Evolutionary conservation across 2,888 invertebrate genomes (phyloP), one percentile per base, ranked within the genome.

Genomic region (Athalia rosae): DNA sequence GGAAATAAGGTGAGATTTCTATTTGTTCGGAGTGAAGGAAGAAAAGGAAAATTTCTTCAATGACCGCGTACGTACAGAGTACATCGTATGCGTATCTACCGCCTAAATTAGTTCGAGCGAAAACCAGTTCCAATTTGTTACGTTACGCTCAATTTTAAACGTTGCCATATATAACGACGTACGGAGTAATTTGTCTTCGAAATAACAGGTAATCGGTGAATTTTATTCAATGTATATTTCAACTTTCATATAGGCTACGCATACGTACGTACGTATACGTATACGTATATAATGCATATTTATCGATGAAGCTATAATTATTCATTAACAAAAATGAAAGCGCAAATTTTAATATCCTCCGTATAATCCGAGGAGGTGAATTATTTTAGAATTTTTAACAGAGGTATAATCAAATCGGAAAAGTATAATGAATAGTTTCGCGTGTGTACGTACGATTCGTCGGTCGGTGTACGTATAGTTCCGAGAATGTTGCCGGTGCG

Each of bases 1-100:
- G 56, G 95, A 95, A 84, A 93, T 94, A 45, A 87, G 87, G 87
- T 88, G 43, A 71, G 53, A 50, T n/a, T 59, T n/a, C 59, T 4
- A 59, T 59, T 59, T 1, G 59, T 6, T 13, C 59, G 5, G 3
- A 59, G n/a, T 59, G 3, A 59, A 59, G 59, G 43, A 13, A 7
- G 13, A 47, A 4, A 48, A 47, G 2, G 0, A 8, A 28, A 53
- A 50, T 15, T 48, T 53, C 41, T 11, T 50, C 7, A 11, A 11
- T 8, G 1, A 3, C 7, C 9, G 7, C 8, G 5, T 13, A n/a
- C 67, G 6, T 41, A 47, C 45, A 15, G 15, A 13, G 8, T 9
- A 47, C 45, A 50, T 8, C n/a, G 4, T 28, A 53, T 13, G 48
- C 53, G 4, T 64, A 28, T 28, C 28, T 28, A 28, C 28, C 28